These are phyloP conservation scores for Scaptomyza hsui DNA, from an alignment of 1,140 invertebrate genomes.

Conservation along the genomic window DNA sequence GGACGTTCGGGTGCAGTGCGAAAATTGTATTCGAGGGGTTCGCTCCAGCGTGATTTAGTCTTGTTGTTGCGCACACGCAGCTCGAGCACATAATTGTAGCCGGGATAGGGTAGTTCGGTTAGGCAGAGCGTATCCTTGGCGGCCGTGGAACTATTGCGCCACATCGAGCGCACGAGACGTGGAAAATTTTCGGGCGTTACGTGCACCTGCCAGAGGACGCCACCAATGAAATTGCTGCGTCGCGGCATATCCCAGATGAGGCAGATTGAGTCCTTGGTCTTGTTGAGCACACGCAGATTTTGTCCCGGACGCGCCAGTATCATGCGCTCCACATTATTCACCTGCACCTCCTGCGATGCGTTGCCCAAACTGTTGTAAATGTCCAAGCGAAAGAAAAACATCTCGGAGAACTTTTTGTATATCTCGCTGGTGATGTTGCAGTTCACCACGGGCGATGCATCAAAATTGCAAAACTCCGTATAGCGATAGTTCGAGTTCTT, in stretches of 20 bases:
- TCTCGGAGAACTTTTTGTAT: slow-evolving; percentile 54
- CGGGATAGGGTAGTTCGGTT: slow-evolving; percentile 59
- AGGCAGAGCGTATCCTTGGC: slow-evolving; percentile 60
- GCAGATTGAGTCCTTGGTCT: slow-evolving; percentile 54
- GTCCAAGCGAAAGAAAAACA: slow-evolving; percentile 49
- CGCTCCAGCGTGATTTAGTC: slow-evolving; percentile 60
- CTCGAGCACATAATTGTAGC: slow-evolving; percentile 56
- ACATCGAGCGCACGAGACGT: slow-evolving; percentile 30
- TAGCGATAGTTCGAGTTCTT: slow-evolving; percentile 50
- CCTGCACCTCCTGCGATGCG: slow-evolving; percentile 27
- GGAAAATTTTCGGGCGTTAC: slow-evolving; percentile 55
- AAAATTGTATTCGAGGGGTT: slow-evolving; percentile 53
- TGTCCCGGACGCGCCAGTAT: slow-evolving; percentile 57
- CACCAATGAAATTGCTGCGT: slow-evolving; percentile 57
- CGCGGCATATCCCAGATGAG: slow-evolving; percentile 65
- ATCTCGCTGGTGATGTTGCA: slow-evolving; percentile 66
- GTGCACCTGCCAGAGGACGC: slow-evolving; percentile 55
- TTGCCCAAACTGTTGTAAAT: slow-evolving; percentile 45
- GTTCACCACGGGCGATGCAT: slow-evolving; percentile 55
- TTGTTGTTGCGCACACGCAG: slow-evolving; percentile 69
- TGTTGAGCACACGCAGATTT: slow-evolving; percentile 48
- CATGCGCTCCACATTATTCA: slow-evolving; percentile 56
- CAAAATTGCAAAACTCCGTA: slow-evolving; percentile 58
- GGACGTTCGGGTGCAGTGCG: slow-evolving; percentile 51
- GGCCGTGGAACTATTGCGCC: slow-evolving; percentile 55